Evolutionary conservation across 2,888 invertebrate genomes (phyloP).

Genomic region (Tortrix viridana): DNA sequence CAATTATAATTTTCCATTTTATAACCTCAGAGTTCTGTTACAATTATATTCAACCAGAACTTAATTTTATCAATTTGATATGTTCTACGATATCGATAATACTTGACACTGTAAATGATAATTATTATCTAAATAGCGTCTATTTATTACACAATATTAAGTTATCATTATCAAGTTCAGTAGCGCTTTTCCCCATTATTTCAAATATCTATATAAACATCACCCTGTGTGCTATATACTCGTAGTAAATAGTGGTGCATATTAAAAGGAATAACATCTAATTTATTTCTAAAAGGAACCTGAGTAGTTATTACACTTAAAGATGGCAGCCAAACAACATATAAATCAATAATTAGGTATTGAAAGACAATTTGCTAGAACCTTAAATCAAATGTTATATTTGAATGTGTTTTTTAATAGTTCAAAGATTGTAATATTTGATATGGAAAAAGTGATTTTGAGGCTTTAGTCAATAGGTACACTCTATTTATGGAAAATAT

Average conservation of each 20-base stretch:
- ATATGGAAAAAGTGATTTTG: background rate
- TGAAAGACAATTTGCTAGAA: no score
- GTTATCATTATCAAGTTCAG: conserved; percentile 71
- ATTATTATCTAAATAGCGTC: conserved; percentile 22
- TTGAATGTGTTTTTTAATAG: no score
- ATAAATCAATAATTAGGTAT: no score
- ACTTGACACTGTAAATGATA: conserved; percentile 34
- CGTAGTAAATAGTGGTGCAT: conserved; percentile 39
- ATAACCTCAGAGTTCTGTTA: conserved; percentile 2
- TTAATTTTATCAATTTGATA: conserved; percentile 33
- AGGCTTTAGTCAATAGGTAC: conserved; percentile 6
- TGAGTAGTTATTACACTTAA: no score
- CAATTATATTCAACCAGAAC: conserved; percentile 6
- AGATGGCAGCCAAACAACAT: no score
- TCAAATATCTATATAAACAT: conserved; percentile 46
- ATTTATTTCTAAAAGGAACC: background rate
- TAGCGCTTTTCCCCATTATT: conserved; percentile 82
- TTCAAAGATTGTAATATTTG: background rate
- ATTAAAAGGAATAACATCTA: conserved; percentile 20
- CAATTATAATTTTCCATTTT: conserved; percentile 16
- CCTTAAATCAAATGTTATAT: no score
- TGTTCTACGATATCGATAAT: conserved; percentile 39
- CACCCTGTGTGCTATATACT: conserved; percentile 34
- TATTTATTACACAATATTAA: conserved; percentile 44
- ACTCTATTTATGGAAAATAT: background rate